Conservation (phyloP, 2,113 vertebrate genomes). For the Mus spicilegus region DNA sequence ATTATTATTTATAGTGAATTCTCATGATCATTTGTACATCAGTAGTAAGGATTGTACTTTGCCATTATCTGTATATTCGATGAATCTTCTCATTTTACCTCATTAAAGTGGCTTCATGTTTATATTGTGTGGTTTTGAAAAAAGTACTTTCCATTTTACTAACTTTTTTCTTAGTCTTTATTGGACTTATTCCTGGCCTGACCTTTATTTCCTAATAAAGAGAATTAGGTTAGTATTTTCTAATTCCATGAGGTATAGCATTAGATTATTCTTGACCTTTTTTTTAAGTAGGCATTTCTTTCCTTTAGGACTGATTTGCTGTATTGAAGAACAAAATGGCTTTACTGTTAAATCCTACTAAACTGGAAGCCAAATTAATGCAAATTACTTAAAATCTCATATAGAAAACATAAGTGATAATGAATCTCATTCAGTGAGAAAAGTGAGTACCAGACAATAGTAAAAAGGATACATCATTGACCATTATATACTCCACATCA, state of each 20-base stretch:
- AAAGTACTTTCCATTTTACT: neutral
- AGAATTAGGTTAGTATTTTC: neutral
- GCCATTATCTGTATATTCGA: neutral
- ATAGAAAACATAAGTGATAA: neutral
- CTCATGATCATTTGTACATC: neutral
- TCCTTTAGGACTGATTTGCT: neutral
- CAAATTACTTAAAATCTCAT: neutral
- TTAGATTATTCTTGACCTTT: neutral
- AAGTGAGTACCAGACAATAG: neutral
- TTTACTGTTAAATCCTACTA: neutral
- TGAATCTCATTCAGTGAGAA: neutral
- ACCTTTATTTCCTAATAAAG: conserved; percentile 24
- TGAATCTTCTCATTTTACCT: neutral
- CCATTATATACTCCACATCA: neutral
- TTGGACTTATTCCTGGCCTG: neutral
- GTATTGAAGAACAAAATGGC: neutral
- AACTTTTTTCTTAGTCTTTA: neutral
- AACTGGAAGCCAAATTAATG: neutral
- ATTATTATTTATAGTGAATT: neutral
- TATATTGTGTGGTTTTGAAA: neutral
- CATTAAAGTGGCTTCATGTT: neutral
- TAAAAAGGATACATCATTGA: neutral
- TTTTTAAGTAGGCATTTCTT: neutral
- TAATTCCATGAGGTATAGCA: neutral
- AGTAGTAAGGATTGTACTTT: neutral